Percentiles rank a stretch among this genome's conserved stretches.
phyloP scores from a whole-genome alignment of 2,888 invertebrate genomes.

The Escarpia spicata region DNA sequence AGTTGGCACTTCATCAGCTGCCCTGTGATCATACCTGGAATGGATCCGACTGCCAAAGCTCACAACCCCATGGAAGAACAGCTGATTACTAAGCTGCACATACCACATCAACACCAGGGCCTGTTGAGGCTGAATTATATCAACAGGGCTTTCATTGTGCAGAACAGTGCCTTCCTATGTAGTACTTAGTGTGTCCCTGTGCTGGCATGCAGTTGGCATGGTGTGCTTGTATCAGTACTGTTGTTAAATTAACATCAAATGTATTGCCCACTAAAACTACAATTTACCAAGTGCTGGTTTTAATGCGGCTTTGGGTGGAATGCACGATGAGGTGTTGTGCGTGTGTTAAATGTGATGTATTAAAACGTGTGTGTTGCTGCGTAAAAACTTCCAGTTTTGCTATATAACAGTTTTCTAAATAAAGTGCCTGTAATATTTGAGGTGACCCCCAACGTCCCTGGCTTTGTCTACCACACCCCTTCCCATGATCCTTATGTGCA shows the following conservation, averaged over 20 bases:
- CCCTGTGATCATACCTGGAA: too few relatives aligned
- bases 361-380: not conserved
- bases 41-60: too few relatives aligned
- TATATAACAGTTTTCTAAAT: too few relatives aligned
- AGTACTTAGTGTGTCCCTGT: not conserved
- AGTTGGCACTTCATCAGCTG: too few relatives aligned
- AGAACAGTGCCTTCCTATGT: not conserved
- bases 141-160: not conserved
- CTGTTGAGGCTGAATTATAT: not conserved
- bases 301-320: not conserved
- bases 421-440: too few relatives aligned
- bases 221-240: not conserved
- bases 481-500: too few relatives aligned
- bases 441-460: too few relatives aligned
- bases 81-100: too few relatives aligned
- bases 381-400: too few relatives aligned
- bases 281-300: not conserved
- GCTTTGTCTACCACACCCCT: too few relatives aligned
- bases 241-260: not conserved
- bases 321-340: not conserved
- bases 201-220: not conserved
- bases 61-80: too few relatives aligned
- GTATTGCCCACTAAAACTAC: not conserved
- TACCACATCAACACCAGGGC: not conserved
- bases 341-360: not conserved